Base-by-base conservation (phyloP, 1,140 invertebrate species). In the Ridgeia piscesae region DNA sequence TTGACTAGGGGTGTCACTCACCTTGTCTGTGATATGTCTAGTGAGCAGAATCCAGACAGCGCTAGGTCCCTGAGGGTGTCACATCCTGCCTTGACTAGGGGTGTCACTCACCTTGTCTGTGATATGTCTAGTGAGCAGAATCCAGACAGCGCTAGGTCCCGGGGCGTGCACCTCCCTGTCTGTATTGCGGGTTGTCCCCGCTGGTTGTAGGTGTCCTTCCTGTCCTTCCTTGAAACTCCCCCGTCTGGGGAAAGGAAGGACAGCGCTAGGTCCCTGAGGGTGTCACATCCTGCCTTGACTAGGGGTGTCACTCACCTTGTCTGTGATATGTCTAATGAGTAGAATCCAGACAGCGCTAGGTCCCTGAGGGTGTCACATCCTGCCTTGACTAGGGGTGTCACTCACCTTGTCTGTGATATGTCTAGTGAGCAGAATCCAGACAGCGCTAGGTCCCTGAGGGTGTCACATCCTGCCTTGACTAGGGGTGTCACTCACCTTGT, bases 351-450 rank as follows among this genome's bases (percentile, higher is more conserved):
- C n/a, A n/a, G n/a, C n/a, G n/a, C n/a, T n/a, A n/a, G n/a, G n/a
- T n/a, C n/a, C n/a, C n/a, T n/a, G n/a, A n/a, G 6, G 6, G 6
- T 89, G 89, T n/a, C 11, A 34, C 89, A 6, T 89, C 27, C 89
- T 8, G 89, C 31, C 9, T n/a, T n/a, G n/a, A n/a, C n/a, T n/a
- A n/a, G n/a, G 27, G 31, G 89, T 89, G 33, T 33, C 33, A 33
- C 92, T 91, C 94, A 96, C 97, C 94, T 99, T 98, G 93, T 98
- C 98, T 0, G 98, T 99, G 93, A 99, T 99, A 95, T 99, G 99
- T 92, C 99, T 96, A 0, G 98, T 98, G 0, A 99, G 96, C 27
- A 99, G 96, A 91, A 99, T 97, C 99, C 99, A 99, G n/a, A 99
- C 97, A n/a, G 98, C 98, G 27, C 98, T 97, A n/a, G 94, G 96